Evolutionary conservation across 2,797 vertebrate genomes (phyloP).

Genomic region (Ctenopoma kingsleyae): DNA sequence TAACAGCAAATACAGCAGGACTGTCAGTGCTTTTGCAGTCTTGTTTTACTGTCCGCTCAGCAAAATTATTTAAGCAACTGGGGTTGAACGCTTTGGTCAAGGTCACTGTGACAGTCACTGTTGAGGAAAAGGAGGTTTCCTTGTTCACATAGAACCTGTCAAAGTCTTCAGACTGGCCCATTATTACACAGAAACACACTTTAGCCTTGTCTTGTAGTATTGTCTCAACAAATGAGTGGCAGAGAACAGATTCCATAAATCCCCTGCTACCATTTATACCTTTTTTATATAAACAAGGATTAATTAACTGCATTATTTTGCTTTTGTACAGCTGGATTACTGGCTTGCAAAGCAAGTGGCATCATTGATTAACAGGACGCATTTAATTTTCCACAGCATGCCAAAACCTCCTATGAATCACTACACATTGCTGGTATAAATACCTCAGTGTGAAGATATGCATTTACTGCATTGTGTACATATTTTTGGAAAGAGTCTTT

Average conservation of each 20-base stretch:
- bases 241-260: conserved; percentile 1
- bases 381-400: conserved; percentile 17
- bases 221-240: neutral
- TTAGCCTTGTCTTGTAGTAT: neutral
- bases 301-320: conserved; percentile 32
- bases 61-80: conserved; percentile 4
- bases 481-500: conserved; percentile 28
- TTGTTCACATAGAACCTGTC: neutral
- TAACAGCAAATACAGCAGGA: neutral
- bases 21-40: neutral
- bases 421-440: neutral
- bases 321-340: conserved; percentile 12
- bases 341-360: conserved; percentile 37
- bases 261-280: neutral
- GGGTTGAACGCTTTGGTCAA: conserved; percentile 15
- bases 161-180: neutral
- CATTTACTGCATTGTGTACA: conserved; percentile 8
- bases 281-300: conserved; percentile 25
- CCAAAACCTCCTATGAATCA: conserved; percentile 7
- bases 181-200: neutral
- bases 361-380: conserved; percentile 24
- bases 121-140: neutral
- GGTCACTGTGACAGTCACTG: conserved; percentile 9
- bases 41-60: neutral
- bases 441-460: conserved; percentile 26